Conservation (phyloP, 2,888 invertebrate genomes). For the Hoplodrina ambigua region DNA sequence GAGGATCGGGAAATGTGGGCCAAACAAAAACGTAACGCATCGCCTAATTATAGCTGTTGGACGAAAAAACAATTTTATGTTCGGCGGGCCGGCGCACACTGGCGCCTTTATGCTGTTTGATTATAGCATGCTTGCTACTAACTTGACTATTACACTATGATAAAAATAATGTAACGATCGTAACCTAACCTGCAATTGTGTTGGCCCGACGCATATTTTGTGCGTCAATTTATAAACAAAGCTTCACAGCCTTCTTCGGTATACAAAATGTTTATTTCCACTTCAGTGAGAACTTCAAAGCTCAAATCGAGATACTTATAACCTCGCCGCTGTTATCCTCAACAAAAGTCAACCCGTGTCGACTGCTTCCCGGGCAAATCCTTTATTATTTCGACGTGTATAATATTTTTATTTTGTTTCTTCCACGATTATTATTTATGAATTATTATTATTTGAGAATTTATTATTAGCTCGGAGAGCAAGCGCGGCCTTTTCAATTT, state of each 20-base stretch:
- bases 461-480: slow-evolving; percentile 88
- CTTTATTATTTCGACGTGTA: slow-evolving; percentile 90
- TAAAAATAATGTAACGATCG: slow-evolving; percentile 65
- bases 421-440: slow-evolving; percentile 90
- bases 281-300: slow-evolving; percentile 10
- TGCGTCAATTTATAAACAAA: slow-evolving; percentile 45
- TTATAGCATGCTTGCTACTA: slow-evolving; percentile 70
- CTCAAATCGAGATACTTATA: slow-evolving; percentile 23
- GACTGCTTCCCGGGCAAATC: slow-evolving; percentile 77
- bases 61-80: slow-evolving; percentile 90
- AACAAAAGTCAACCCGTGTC: slow-evolving; percentile 79
- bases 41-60: slow-evolving; percentile 90
- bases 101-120: slow-evolving; percentile 73
- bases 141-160: slow-evolving; percentile 60
- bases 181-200: slow-evolving; percentile 55
- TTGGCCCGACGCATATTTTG: slow-evolving; percentile 48
- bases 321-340: slow-evolving; percentile 31
- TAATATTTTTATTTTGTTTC: slow-evolving; percentile 88
- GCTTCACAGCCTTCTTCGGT: slow-evolving; percentile 23
- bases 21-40: slow-evolving; percentile 90
- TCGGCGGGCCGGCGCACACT: slow-evolving; percentile 81
- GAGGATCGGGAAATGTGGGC: slow-evolving; percentile 90
- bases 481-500: slow-evolving; percentile 90
- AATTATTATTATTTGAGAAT: slow-evolving; percentile 90
- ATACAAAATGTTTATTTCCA: slow-evolving; percentile 11